These are phyloP conservation scores for Paralvinella palmiformis DNA, from an alignment of 1,140 invertebrate genomes.

Conservation along the genomic window DNA sequence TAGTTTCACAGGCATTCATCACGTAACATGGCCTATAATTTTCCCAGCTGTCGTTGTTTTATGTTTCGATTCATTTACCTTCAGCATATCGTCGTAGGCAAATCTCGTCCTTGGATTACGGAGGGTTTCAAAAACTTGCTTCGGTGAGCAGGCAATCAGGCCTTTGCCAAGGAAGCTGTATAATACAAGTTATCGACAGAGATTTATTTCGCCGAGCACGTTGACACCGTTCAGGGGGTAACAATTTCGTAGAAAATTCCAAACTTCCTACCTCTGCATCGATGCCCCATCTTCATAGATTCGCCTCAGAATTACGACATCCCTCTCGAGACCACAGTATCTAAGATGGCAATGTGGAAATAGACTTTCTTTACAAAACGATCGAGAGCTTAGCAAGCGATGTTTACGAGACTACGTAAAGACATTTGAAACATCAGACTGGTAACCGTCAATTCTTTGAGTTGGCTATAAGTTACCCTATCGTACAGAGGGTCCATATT, in stretches of 20 bases:
- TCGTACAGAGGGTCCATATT: too few species aligned
- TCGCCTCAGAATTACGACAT: slow-evolving; percentile 10
- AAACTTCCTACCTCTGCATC: too few species aligned
- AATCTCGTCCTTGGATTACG: slow-evolving; percentile 43
- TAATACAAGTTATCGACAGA: slow-evolving; percentile 9
- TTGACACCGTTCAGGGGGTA: too few species aligned
- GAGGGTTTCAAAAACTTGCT: slow-evolving; percentile 38
- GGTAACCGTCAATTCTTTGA: too few species aligned
- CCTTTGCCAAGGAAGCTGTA: slow-evolving; percentile 44
- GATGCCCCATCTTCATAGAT: neutral
- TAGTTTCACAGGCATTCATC: neutral
- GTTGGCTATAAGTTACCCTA: too few species aligned
- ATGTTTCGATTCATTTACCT: slow-evolving; percentile 32
- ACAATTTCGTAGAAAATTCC: too few species aligned
- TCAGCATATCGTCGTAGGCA: slow-evolving; percentile 45
- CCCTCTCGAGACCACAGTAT: slow-evolving; percentile 2
- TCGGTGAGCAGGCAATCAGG: slow-evolving; percentile 35
- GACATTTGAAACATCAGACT: too few species aligned
- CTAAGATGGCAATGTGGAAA: neutral
- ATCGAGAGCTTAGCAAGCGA: too few species aligned
- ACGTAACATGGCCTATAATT: too few species aligned
- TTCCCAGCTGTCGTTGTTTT: too few species aligned
- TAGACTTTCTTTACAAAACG: neutral
- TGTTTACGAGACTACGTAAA: too few species aligned
- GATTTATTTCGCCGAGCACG: neutral